Evolutionary conservation across 2,888 invertebrate genomes (phyloP).

Genomic region (Dolichomitus sp.): DNA sequence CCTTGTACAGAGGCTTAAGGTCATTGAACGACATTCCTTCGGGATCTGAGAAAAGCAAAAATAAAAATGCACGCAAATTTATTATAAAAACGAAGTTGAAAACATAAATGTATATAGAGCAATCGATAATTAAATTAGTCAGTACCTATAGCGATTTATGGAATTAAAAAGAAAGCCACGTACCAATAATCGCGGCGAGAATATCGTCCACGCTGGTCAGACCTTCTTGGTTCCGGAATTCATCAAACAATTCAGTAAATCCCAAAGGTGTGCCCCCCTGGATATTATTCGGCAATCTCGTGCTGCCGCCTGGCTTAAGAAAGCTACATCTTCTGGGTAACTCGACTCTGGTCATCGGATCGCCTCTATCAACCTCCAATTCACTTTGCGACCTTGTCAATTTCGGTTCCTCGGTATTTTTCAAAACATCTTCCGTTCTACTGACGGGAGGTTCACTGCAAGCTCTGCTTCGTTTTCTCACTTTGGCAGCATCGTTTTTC

Average conservation of each 20-base stretch:
- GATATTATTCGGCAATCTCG: slow-evolving; percentile 89
- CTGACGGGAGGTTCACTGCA: slow-evolving; percentile 83
- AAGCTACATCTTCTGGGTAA: slow-evolving; percentile 95
- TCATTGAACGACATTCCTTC: slow-evolving; percentile 98
- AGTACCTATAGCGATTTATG: background rate
- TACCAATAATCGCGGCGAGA: slow-evolving; percentile 93
- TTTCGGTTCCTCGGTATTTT: slow-evolving; percentile 79
- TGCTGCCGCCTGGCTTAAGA: slow-evolving; percentile 93
- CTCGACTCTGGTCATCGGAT: slow-evolving; percentile 94
- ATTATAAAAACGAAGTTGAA: slow-evolving; percentile 4
- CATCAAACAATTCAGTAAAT: slow-evolving; percentile 95
- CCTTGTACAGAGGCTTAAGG: slow-evolving; percentile 96
- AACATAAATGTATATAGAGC: background rate
- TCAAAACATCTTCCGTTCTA: slow-evolving; percentile 74
- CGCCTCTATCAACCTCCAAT: slow-evolving; percentile 89
- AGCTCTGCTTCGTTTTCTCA: slow-evolving; percentile 80
- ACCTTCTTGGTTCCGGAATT: slow-evolving; percentile 95
- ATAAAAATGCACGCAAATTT: background rate
- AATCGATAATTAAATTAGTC: too few relatives aligned
- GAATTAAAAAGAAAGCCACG: background rate
- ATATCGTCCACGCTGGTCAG: slow-evolving; percentile 96
- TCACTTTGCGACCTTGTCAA: slow-evolving; percentile 87
- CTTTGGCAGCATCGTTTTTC: slow-evolving; percentile 66
- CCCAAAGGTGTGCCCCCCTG: slow-evolving; percentile 94
- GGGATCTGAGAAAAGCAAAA: slow-evolving; percentile 88